phyloP scores from a whole-genome alignment of 2,113 vertebrate species.

The Thunnus thynnus region DNA sequence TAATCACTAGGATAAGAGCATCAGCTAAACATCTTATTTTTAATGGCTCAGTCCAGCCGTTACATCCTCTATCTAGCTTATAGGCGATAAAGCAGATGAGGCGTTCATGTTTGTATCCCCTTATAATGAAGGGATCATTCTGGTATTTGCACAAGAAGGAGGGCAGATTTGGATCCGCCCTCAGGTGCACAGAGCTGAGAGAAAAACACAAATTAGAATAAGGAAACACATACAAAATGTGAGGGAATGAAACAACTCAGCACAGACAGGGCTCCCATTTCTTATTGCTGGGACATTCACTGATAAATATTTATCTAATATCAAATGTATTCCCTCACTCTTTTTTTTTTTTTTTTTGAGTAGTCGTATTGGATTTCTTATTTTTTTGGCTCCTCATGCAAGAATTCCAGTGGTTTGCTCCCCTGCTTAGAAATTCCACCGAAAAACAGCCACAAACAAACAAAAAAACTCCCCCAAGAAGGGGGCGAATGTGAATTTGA shows the following conservation, averaged over 20 bases:
- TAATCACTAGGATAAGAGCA: slow-evolving; percentile 59
- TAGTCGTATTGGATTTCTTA: slow-evolving; percentile 39
- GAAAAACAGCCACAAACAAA: slow-evolving; percentile 24
- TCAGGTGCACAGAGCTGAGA: slow-evolving; percentile 14
- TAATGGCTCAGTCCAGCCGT: slow-evolving; percentile 49
- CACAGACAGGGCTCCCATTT: slow-evolving; percentile 7
- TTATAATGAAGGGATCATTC: slow-evolving; percentile 61
- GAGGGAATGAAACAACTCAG: not conserved
- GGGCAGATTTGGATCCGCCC: slow-evolving; percentile 25
- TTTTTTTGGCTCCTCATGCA: slow-evolving; percentile 16
- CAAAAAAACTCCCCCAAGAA: slow-evolving; percentile 21
- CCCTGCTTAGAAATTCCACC: slow-evolving; percentile 9
- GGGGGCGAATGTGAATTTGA: slow-evolving; percentile 31
- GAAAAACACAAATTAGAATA: slow-evolving; percentile 5
- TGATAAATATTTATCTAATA: slow-evolving; percentile 53
- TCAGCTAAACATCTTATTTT: slow-evolving; percentile 49
- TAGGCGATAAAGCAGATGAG: slow-evolving; percentile 56
- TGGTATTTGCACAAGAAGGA: slow-evolving; percentile 36
- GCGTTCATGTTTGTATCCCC: slow-evolving; percentile 50
- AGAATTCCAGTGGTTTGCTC: slow-evolving; percentile 14
- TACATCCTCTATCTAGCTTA: slow-evolving; percentile 41
- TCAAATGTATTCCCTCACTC: not conserved
- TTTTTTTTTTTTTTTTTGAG: not conserved
- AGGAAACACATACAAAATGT: not conserved
- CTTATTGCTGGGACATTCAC: slow-evolving; percentile 15